Percentiles rank a stretch among this genome's conserved stretches.
Evolutionary conservation across 2,113 vertebrate species (phyloP).

Genomic region (Notothenia coriiceps): DNA sequence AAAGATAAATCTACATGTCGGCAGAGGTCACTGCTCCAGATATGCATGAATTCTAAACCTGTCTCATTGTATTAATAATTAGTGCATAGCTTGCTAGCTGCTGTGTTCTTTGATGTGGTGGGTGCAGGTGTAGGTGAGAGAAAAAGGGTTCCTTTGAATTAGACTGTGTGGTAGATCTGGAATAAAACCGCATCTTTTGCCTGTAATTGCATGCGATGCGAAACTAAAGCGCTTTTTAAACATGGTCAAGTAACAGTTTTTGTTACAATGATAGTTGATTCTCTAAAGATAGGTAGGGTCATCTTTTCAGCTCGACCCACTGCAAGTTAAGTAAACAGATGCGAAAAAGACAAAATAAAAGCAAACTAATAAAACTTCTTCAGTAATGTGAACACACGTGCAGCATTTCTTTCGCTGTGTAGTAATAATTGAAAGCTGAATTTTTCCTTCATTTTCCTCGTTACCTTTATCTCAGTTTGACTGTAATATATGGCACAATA

Average conservation of each 20-base stretch:
- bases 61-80: conserved; percentile 68
- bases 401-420: neutral
- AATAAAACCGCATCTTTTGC: neutral
- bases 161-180: neutral
- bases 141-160: conserved; percentile 34
- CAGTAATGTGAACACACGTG: neutral
- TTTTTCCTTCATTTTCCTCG: neutral
- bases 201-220: neutral
- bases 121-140: conserved; percentile 29
- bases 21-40: conserved; percentile 71
- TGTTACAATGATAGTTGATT: too few relatives aligned
- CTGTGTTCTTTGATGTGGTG: conserved; percentile 39
- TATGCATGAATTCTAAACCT: conserved; percentile 61
- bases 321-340: neutral
- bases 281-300: neutral
- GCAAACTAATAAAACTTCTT: neutral
- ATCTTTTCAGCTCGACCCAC: neutral
- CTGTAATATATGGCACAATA: neutral
- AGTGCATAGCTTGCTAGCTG: conserved; percentile 24
- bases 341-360: neutral
- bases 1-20: conserved; percentile 67
- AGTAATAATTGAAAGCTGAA: neutral
- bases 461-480: neutral
- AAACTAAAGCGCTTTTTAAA: neutral
- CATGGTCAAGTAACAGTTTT: neutral